phyloP scores from a whole-genome alignment of 2,888 invertebrate species.

The Drosophila mulleri region DNA sequence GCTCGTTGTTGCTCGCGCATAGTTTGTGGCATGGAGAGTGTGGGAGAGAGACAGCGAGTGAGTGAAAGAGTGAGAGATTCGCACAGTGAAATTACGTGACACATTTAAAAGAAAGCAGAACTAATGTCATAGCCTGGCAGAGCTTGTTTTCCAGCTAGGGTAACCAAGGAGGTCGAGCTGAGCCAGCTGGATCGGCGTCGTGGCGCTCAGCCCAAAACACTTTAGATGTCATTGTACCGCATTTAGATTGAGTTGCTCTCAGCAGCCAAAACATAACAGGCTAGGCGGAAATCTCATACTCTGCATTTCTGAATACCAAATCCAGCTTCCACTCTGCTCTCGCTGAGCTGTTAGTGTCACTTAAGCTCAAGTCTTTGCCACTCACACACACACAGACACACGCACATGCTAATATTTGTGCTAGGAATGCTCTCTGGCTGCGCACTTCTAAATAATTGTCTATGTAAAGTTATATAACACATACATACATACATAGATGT shows the following conservation, averaged over 20 bases:
- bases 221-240: constrained; percentile 82
- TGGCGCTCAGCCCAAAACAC: constrained; percentile 66
- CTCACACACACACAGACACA: constrained; percentile 38
- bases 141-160: constrained; percentile 26
- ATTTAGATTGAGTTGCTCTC: constrained; percentile 82
- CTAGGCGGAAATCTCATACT: constrained; percentile 33
- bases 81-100: constrained; percentile 75
- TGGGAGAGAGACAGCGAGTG: background rate
- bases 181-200: constrained; percentile 23
- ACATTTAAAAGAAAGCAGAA: constrained; percentile 79
- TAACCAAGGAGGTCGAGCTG: background rate
- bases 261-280: constrained; percentile 77
- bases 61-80: constrained; percentile 1
- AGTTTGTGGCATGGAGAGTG: constrained; percentile 24
- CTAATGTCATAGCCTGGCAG: constrained; percentile 63
- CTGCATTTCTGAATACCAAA: constrained; percentile 6
- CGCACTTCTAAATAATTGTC: constrained; percentile 80
- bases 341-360: constrained; percentile 76
- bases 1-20: constrained; percentile 12
- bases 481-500: constrained; percentile 14
- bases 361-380: constrained; percentile 77
- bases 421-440: constrained; percentile 33
- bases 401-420: constrained; percentile 44
- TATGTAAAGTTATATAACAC: constrained; percentile 74
- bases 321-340: background rate